These are phyloP conservation scores for Peromyscus eremicus DNA, from an alignment of 2,797 vertebrate species.

Conservation along the genomic window DNA sequence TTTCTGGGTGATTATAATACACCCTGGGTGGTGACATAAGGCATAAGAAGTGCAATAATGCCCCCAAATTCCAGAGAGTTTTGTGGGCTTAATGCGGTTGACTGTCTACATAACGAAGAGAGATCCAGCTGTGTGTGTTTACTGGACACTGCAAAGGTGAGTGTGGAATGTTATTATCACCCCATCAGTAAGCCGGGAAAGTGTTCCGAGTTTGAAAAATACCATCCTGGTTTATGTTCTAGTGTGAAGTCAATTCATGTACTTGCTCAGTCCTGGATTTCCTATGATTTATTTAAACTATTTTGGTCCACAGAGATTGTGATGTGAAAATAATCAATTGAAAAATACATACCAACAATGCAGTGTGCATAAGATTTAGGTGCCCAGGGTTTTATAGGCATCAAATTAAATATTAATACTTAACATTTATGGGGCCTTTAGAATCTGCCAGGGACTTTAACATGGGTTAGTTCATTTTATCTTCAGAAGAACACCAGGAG, in stretches of 20 bases:
- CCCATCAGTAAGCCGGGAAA: conserved; percentile 34
- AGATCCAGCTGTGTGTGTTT: conserved; percentile 37
- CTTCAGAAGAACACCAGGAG: background rate
- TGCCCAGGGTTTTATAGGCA: background rate
- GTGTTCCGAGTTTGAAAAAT: conserved; percentile 67
- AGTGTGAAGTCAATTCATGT: conserved; percentile 57
- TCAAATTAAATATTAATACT: conserved; percentile 62
- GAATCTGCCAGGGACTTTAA: background rate
- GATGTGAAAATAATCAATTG: conserved; percentile 53
- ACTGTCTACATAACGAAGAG: conserved; percentile 73
- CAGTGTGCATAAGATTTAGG: conserved; percentile 11
- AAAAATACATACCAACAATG: conserved; percentile 52
- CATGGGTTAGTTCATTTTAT: conserved; percentile 40
- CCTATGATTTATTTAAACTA: conserved; percentile 44
- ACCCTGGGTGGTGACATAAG: conserved; percentile 77
- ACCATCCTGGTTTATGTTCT: conserved; percentile 60
- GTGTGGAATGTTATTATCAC: conserved; percentile 62
- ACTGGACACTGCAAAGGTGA: conserved; percentile 66
- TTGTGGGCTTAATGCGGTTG: conserved; percentile 73
- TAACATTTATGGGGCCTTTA: conserved; percentile 62
- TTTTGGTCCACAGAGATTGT: conserved; percentile 50
- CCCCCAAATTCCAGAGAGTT: conserved; percentile 74
- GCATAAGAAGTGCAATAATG: conserved; percentile 79
- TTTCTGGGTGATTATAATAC: conserved; percentile 83
- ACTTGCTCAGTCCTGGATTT: conserved; percentile 54